Evolutionary conservation across 2,888 invertebrate species (phyloP), one percentile per base, ranked within the genome.

Genomic region (Plagiodera versicolora): DNA sequence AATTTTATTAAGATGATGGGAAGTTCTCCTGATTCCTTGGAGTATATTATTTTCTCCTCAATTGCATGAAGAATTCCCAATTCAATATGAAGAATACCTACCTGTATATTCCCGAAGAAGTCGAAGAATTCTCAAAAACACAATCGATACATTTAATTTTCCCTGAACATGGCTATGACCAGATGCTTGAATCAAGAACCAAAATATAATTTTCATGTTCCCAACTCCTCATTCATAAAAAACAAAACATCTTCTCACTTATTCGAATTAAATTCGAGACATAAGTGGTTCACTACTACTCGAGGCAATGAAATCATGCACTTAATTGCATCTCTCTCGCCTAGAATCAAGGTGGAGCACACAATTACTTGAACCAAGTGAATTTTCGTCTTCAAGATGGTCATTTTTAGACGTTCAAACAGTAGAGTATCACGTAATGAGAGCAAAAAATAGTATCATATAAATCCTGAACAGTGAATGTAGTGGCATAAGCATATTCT

Each of bases 261-360:
- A 24, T 24, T 24, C 24, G 24, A 24, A 24, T 24, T 24, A 3
- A 6, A 24, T 3, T 24, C 6, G 66, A 67, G 72, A 70, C 75
- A 77, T 76, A 77, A 77, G 76, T 76, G 76, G 72, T 72, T 75
- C 71, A 73, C 74, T 75, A 75, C 73, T 24, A 24, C 24, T 24
- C 24, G 24, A 6, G 68, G 75, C 76, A 72, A 78, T 80, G 79
- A 80, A 80, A 80, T 80, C 79, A 79, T 79, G 77, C 79, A 79
- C 74, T 75, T 79, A 80, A 79, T 79, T 80, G 78, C 78, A 75
- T 76, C 74, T 75, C 78, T 77, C 79, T 77, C 74, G 72, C 74
- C 75, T 73, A 76, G 77, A 77, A 78, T 78, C 77, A 78, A 77
- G 73, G 70, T 72, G 70, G 74, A 71, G 74, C 72, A 65, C 73